Evolutionary conservation across 2,113 vertebrate species (phyloP).

Genomic region (Vulpes ferrilata): DNA sequence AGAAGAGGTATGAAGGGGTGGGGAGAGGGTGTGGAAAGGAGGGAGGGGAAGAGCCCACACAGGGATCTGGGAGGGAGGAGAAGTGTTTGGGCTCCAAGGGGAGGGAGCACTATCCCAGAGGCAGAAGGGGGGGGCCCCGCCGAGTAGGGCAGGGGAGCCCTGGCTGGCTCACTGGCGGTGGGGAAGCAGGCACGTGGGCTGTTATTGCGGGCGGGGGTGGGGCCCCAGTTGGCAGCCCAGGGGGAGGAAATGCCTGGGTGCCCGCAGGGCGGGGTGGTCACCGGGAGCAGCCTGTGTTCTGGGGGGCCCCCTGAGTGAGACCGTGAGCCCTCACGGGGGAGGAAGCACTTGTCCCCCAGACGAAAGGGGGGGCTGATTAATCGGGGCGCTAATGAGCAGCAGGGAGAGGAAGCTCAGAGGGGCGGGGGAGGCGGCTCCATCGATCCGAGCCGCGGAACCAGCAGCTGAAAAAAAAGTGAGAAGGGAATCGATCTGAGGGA

Average conservation of each 20-base stretch:
- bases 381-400: slow-evolving; percentile 83
- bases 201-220: not conserved
- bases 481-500: slow-evolving; percentile 85
- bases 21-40: not conserved
- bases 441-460: slow-evolving; percentile 81
- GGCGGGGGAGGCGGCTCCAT: slow-evolving; percentile 82
- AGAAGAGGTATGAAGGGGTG: not conserved
- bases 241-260: not conserved
- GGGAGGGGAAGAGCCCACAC: not conserved
- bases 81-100: not conserved
- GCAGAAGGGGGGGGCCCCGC: not conserved
- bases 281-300: not conserved
- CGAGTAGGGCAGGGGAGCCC: not conserved
- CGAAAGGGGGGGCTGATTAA: slow-evolving; percentile 79
- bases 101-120: not conserved
- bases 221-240: not conserved
- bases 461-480: slow-evolving; percentile 84
- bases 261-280: not conserved
- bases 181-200: not conserved
- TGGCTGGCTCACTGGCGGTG: not conserved
- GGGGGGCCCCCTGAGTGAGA: not conserved
- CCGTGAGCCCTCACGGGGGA: not conserved
- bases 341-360: slow-evolving; percentile 62
- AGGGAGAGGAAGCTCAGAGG: slow-evolving; percentile 80
- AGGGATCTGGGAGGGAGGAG: not conserved